These are phyloP conservation scores for Alfaro cultratus DNA, from an alignment of 2,797 vertebrate species.

Conservation along the genomic window DNA sequence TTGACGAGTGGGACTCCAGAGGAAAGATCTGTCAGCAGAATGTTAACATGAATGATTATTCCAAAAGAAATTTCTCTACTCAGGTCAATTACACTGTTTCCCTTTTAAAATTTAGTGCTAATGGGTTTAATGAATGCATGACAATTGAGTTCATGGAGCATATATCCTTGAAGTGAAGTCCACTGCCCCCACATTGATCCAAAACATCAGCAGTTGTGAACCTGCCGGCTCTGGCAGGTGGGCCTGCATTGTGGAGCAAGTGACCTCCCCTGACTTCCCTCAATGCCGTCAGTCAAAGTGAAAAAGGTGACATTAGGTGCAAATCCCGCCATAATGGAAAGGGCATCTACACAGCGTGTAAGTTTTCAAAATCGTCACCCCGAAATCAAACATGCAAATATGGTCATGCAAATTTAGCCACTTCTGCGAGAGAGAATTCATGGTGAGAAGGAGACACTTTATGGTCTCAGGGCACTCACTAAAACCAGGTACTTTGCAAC, in stretches of 20 bases:
- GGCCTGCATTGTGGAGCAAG: slow-evolving; percentile 53
- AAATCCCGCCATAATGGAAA: slow-evolving; percentile 65
- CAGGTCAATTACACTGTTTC: slow-evolving; percentile 62
- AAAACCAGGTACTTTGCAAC: slow-evolving; percentile 36
- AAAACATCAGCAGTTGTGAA: slow-evolving; percentile 51
- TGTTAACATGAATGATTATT: slow-evolving; percentile 54
- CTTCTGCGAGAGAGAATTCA: slow-evolving; percentile 34
- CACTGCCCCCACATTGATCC: slow-evolving; percentile 66
- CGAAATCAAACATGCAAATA: slow-evolving; percentile 32
- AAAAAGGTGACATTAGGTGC: slow-evolving; percentile 69
- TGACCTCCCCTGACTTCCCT: slow-evolving; percentile 41
- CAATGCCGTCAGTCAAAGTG: slow-evolving; percentile 68
- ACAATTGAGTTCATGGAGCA: slow-evolving; percentile 60
- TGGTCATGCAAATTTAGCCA: slow-evolving; percentile 36
- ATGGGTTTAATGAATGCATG: slow-evolving; percentile 67
- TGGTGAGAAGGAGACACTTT: slow-evolving; percentile 2
- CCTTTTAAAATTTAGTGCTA: slow-evolving; percentile 59
- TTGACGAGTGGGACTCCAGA: slow-evolving; percentile 39
- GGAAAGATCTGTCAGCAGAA: slow-evolving; percentile 36
- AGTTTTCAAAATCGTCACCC: slow-evolving; percentile 60
- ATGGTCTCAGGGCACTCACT: slow-evolving; percentile 21
- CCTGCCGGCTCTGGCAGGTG: slow-evolving; percentile 65
- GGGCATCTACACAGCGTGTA: slow-evolving; percentile 71
- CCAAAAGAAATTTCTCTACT: slow-evolving; percentile 44
- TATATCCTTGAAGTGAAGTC: slow-evolving; percentile 64